Percentiles rank a stretch among this genome's conserved stretches.
These are phyloP conservation scores for Parambassis ranga DNA, from an alignment of 2,797 vertebrate species.

Conservation along the genomic window DNA sequence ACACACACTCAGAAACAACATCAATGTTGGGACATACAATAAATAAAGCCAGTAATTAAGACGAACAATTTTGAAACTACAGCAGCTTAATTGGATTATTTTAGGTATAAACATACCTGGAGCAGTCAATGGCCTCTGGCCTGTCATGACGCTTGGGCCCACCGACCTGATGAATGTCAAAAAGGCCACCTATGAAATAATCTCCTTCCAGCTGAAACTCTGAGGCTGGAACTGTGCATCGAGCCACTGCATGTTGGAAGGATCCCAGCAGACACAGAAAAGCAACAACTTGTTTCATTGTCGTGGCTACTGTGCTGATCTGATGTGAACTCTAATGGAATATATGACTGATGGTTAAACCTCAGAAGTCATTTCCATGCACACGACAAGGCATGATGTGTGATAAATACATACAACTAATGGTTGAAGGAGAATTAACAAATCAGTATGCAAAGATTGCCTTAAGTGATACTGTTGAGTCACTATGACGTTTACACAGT, in stretches of 20 bases:
- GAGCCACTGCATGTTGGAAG: neutral
- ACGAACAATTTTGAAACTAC: neutral
- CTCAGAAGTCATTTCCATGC: slow-evolving; percentile 21
- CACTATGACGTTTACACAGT: neutral
- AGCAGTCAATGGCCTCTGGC: slow-evolving; percentile 62
- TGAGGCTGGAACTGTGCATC: slow-evolving; percentile 21
- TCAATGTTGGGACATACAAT: neutral
- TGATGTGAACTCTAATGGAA: neutral
- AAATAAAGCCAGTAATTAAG: neutral
- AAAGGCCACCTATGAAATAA: slow-evolving; percentile 76
- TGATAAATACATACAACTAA: neutral
- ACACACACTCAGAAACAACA: neutral
- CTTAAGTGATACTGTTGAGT: neutral
- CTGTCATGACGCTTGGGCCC: neutral
- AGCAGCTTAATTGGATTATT: neutral
- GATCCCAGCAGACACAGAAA: slow-evolving; percentile 30
- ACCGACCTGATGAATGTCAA: slow-evolving; percentile 61
- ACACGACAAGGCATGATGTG: neutral
- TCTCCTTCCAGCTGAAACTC: slow-evolving; percentile 71
- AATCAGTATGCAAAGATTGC: slow-evolving; percentile 56
- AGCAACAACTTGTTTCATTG: slow-evolving; percentile 16
- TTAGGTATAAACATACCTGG: slow-evolving; percentile 57
- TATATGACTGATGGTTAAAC: neutral
- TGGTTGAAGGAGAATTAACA: slow-evolving; percentile 27
- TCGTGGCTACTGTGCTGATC: neutral